These are phyloP conservation scores for Clepsis dumicolana DNA, from an alignment of 2,888 invertebrate species.

Conservation along the genomic window DNA sequence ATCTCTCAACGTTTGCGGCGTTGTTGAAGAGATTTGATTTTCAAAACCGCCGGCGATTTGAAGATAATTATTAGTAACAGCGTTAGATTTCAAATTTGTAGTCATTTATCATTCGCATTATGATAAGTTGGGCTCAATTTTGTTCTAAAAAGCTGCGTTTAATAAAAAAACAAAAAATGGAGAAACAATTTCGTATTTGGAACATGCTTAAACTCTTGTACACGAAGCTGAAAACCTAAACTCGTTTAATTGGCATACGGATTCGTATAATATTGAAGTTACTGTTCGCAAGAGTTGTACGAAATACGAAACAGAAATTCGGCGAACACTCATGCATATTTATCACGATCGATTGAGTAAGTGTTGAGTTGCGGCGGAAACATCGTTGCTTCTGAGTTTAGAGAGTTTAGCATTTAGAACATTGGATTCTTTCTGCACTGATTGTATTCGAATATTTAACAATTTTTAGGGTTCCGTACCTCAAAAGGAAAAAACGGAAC, in stretches of 20 bases:
- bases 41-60: too few relatives aligned
- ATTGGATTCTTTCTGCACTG: too few relatives aligned
- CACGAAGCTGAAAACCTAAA: constrained; percentile 1
- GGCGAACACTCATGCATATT: constrained; percentile 3
- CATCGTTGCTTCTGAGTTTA: neutral
- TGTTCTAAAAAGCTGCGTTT: too few relatives aligned
- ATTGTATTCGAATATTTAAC: too few relatives aligned
- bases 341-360: constrained; percentile 8
- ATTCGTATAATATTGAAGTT: constrained; percentile 8
- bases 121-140: too few relatives aligned
- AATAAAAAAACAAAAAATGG: neutral
- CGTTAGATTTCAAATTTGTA: too few relatives aligned
- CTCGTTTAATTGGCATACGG: constrained; percentile 8
- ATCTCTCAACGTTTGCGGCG: too few relatives aligned
- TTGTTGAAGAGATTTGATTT: too few relatives aligned
- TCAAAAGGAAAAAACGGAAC: too few relatives aligned
- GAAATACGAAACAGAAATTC: constrained; percentile 4
- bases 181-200: neutral
- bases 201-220: constrained; percentile 20
- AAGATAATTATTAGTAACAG: too few relatives aligned
- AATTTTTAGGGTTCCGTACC: too few relatives aligned
- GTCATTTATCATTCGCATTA: too few relatives aligned
- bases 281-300: constrained; percentile 6
- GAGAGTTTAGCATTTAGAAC: neutral
- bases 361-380: neutral